Conservation (phyloP, 2,888 invertebrate species). For the Parelbella ahira region DNA sequence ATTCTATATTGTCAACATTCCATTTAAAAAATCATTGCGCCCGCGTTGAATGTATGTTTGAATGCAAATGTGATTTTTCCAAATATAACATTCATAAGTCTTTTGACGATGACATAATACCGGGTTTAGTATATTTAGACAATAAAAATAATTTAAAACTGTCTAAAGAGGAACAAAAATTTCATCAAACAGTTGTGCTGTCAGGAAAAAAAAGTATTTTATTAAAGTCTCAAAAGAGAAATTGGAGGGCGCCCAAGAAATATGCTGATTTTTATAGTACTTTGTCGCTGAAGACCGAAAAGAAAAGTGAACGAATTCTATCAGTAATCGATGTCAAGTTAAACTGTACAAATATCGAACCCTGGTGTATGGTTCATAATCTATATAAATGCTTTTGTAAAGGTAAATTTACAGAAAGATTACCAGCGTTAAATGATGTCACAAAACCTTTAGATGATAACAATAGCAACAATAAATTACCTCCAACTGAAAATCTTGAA, state of each 20-base stretch:
- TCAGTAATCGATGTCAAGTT: slow-evolving; percentile 46
- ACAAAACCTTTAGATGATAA: slow-evolving; percentile 12
- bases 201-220: slow-evolving; percentile 83
- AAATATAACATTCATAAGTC: slow-evolving; percentile 46
- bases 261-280: slow-evolving; percentile 77
- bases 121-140: slow-evolving; percentile 63
- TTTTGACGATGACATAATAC: slow-evolving; percentile 43
- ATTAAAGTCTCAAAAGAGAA: slow-evolving; percentile 79
- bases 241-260: slow-evolving; percentile 81
- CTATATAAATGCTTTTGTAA: slow-evolving; percentile 84
- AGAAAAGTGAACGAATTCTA: slow-evolving; percentile 37
- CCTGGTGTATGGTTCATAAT: slow-evolving; percentile 84
- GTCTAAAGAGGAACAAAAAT: slow-evolving; percentile 85
- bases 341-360: slow-evolving; percentile 70
- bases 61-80: slow-evolving; percentile 63
- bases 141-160: slow-evolving; percentile 76
- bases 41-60: slow-evolving; percentile 81
- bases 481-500: not conserved
- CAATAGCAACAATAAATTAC: not conserved
- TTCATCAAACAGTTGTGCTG: slow-evolving; percentile 85
- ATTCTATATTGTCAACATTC: slow-evolving; percentile 71
- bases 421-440: slow-evolving; percentile 17
- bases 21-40: slow-evolving; percentile 82
- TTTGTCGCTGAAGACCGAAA: slow-evolving; percentile 44
- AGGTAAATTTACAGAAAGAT: slow-evolving; percentile 53